These are phyloP conservation scores for Seriola quinqueradiata DNA, from an alignment of 2,113 vertebrate genomes.

Conservation along the genomic window DNA sequence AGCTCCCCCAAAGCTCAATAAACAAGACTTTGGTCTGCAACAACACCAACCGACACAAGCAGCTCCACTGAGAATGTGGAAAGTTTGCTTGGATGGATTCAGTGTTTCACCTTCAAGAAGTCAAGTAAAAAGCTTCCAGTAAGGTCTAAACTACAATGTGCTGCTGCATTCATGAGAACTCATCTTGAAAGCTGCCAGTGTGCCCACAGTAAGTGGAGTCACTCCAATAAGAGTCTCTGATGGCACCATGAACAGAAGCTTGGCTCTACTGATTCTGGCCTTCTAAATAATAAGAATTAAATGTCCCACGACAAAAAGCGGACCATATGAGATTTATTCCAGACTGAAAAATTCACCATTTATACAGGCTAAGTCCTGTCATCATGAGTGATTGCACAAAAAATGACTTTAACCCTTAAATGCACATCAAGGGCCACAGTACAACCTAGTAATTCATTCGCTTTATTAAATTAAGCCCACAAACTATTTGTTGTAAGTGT, in stretches of 20 bases:
- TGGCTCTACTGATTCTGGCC: constrained; percentile 19
- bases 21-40: not conserved
- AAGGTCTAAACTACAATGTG: not conserved
- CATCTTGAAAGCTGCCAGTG: constrained; percentile 26
- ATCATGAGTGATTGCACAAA: not conserved
- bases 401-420: not conserved
- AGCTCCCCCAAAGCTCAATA: constrained; percentile 5
- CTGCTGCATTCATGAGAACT: constrained; percentile 9
- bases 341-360: constrained; percentile 14
- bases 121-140: not conserved
- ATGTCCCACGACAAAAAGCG: constrained; percentile 10
- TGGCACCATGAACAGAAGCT: constrained; percentile 13
- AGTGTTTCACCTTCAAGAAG: constrained; percentile 14
- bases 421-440: not conserved
- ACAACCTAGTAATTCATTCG: too few relatives aligned
- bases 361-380: not conserved
- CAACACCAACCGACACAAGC: not conserved
- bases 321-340: constrained; percentile 7
- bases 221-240: constrained; percentile 3
- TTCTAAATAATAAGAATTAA: constrained; percentile 25
- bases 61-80: not conserved
- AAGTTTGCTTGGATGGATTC: constrained; percentile 15
- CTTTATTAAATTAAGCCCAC: not conserved
- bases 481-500: too few relatives aligned
- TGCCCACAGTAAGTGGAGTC: constrained; percentile 31